Evolutionary conservation across 2,113 vertebrate genomes (phyloP).

Genomic region (Sardina pilchardus): DNA sequence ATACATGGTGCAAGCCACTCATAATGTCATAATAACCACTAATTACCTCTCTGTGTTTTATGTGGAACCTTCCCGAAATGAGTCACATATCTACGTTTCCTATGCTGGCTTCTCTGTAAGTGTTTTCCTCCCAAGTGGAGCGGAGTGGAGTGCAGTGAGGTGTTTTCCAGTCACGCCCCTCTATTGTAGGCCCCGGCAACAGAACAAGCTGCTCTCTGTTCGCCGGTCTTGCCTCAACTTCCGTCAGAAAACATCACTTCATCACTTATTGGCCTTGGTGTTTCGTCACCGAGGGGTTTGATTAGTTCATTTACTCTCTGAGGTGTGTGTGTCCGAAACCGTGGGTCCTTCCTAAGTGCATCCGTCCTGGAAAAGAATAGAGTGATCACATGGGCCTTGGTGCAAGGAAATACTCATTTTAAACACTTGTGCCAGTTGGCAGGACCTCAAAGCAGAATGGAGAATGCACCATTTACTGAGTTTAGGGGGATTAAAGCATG

Average conservation of each 20-base stretch:
- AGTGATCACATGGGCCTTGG: background rate
- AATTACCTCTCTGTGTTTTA: constrained; percentile 8
- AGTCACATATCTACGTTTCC: constrained; percentile 4
- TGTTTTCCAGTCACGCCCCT: constrained; percentile 13
- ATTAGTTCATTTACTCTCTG: background rate
- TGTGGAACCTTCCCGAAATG: constrained; percentile 1
- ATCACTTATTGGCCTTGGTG: background rate
- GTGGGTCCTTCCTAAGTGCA: background rate
- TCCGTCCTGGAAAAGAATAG: background rate
- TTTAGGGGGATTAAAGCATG: background rate
- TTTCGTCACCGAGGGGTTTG: background rate
- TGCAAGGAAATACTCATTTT: background rate
- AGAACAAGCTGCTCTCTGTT: background rate
- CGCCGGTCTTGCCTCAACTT: background rate
- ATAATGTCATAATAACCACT: background rate
- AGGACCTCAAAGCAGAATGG: background rate
- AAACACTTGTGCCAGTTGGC: background rate
- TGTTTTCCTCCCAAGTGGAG: background rate
- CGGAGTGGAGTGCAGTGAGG: background rate
- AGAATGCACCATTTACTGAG: background rate
- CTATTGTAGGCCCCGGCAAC: background rate
- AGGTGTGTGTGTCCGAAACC: background rate
- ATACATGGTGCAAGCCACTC: background rate
- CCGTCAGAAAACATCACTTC: background rate
- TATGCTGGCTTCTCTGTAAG: background rate